Percentiles rank a stretch among this genome's conserved stretches.
Conservation (phyloP, 2,888 invertebrate species). For the Drosophila differens region DNA sequence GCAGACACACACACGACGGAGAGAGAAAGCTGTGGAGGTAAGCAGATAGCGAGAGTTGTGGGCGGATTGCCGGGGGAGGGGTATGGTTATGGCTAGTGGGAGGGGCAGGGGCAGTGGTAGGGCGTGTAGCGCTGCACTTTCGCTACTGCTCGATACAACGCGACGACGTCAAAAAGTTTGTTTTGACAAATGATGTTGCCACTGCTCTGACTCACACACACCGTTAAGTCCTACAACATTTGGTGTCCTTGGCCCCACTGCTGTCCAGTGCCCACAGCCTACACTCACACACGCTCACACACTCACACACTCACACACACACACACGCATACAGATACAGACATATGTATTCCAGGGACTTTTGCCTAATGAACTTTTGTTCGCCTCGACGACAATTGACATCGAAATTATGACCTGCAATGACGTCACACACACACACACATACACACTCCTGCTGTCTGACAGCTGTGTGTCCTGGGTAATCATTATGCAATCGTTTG, state of each 20-base stretch:
- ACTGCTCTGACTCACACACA: constrained; percentile 3
- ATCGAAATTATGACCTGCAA: constrained; percentile 43
- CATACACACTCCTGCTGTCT: neutral
- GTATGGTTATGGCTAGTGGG: neutral
- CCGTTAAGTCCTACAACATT: constrained; percentile 12
- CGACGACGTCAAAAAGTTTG: constrained; percentile 75
- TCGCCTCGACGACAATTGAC: constrained; percentile 53
- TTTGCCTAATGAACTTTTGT: constrained; percentile 68
- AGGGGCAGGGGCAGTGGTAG: neutral
- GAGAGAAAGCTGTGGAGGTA: neutral
- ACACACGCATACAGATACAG: neutral
- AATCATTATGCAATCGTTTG: constrained; percentile 44
- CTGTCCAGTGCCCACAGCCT: neutral
- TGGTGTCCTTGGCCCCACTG: constrained; percentile 48
- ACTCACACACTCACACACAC: neutral
- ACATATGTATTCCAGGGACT: constrained; percentile 55
- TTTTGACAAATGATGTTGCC: constrained; percentile 78
- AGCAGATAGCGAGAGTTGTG: too few relatives aligned
- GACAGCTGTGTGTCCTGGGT: constrained; percentile 10
- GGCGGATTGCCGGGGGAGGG: neutral
- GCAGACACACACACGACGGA: constrained; percentile 11
- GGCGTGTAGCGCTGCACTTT: constrained; percentile 61
- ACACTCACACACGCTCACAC: neutral
- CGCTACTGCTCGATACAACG: constrained; percentile 60
- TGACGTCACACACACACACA: constrained; percentile 1